Evolutionary conservation across 2,113 vertebrate genomes (phyloP).

Genomic region (Panurus biarmicus): DNA sequence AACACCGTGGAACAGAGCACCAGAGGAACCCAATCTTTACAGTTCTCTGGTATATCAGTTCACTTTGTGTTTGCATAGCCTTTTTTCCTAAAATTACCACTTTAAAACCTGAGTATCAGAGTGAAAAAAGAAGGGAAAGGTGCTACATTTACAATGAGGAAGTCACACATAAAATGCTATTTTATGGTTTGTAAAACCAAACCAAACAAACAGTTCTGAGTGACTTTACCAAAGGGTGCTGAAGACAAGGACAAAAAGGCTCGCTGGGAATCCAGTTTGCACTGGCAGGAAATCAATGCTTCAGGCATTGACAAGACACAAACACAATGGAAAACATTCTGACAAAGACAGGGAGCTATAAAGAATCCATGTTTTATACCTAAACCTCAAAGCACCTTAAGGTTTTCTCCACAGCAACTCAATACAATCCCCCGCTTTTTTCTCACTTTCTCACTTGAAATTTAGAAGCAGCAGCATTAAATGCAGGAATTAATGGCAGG

Average conservation of each 20-base stretch:
- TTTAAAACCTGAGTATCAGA: neutral
- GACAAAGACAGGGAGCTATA: neutral
- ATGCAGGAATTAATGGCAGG: neutral
- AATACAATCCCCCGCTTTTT: neutral
- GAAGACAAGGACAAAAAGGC: neutral
- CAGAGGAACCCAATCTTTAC: neutral
- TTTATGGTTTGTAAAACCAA: neutral
- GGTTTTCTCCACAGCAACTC: neutral
- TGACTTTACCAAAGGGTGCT: neutral
- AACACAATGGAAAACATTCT: neutral
- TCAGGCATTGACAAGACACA: neutral
- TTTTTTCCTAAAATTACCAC: neutral
- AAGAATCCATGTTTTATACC: neutral
- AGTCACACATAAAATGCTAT: neutral
- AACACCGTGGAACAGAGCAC: neutral
- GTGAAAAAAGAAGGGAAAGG: neutral
- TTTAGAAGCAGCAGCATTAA: neutral
- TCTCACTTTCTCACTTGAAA: neutral
- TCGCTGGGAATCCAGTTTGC: neutral
- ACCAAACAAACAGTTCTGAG: neutral
- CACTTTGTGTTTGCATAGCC: neutral
- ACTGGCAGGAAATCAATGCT: slow-evolving; percentile 1
- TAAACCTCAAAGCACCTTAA: neutral
- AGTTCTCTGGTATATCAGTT: neutral
- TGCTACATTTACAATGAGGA: neutral